These are phyloP conservation scores for Hippocampus barbouri DNA, from an alignment of 2,113 vertebrate genomes.

Conservation along the genomic window DNA sequence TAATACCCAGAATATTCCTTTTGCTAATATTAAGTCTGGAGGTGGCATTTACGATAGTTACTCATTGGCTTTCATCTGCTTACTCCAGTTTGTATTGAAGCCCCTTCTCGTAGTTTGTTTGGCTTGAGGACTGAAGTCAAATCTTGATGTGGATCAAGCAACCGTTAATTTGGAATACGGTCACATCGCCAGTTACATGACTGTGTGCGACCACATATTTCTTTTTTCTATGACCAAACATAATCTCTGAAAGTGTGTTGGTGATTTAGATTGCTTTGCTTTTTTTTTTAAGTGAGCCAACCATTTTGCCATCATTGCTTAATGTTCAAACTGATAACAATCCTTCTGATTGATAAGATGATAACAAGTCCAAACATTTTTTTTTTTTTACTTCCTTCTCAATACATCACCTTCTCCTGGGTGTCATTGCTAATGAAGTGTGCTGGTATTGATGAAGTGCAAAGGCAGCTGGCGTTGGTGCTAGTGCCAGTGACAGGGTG, in stretches of 20 bases:
- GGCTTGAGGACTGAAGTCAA: too few relatives aligned
- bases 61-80: not conserved
- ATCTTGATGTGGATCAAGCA: too few relatives aligned
- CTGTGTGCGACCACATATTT: not conserved
- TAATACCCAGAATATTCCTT: not conserved
- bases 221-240: too few relatives aligned
- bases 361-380: not conserved
- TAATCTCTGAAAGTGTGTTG: too few relatives aligned
- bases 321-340: not conserved
- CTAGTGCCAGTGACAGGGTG: conserved; percentile 62
- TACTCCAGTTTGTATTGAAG: not conserved
- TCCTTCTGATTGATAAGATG: not conserved
- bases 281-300: not conserved
- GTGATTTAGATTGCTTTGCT: too few relatives aligned
- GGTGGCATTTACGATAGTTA: not conserved
- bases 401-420: conserved; percentile 28
- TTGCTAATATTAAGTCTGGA: not conserved
- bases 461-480: conserved; percentile 47
- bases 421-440: conserved; percentile 60
- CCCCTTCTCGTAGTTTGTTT: not conserved
- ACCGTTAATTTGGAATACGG: not conserved
- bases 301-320: not conserved
- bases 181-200: not conserved
- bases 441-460: conserved; percentile 61
- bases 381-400: conserved; percentile 9